Evolutionary conservation across 1,140 invertebrate species (phyloP).

Genomic region (Thrips palmi): DNA sequence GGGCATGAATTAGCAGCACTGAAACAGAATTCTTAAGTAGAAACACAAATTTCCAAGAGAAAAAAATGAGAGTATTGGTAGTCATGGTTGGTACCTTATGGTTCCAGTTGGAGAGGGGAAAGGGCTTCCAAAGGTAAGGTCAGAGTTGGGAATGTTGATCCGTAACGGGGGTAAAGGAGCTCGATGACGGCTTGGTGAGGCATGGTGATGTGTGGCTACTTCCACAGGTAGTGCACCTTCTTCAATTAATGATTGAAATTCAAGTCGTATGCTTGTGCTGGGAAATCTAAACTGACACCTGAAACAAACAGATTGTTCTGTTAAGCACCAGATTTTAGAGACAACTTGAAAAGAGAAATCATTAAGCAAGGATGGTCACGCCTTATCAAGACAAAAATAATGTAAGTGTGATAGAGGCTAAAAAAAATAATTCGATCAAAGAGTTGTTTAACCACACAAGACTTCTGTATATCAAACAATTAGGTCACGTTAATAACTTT

Average conservation of each 20-base stretch:
- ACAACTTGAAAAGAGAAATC: constrained; percentile 1
- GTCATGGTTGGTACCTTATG: constrained; percentile 31
- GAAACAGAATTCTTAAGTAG: constrained; percentile 13
- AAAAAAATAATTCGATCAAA: too few relatives aligned
- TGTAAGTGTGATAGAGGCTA: too few relatives aligned
- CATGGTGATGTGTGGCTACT: constrained; percentile 22
- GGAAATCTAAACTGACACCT: constrained; percentile 91
- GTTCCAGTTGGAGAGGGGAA: constrained; percentile 81
- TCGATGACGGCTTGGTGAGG: constrained; percentile 17
- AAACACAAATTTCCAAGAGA: not conserved
- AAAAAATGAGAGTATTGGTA: constrained; percentile 3
- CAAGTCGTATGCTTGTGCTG: constrained; percentile 87
- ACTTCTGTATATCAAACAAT: too few relatives aligned
- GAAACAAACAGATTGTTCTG: constrained; percentile 29
- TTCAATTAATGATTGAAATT: constrained; percentile 83
- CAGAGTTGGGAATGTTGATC: constrained; percentile 77
- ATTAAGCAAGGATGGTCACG: too few relatives aligned
- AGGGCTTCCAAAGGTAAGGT: constrained; percentile 51
- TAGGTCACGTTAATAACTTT: too few relatives aligned
- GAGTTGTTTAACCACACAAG: too few relatives aligned
- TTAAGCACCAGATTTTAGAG: too few relatives aligned
- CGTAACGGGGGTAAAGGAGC: constrained; percentile 48
- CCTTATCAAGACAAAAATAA: too few relatives aligned
- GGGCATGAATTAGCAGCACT: constrained; percentile 92
- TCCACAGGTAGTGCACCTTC: constrained; percentile 28